Percentiles rank a stretch among this genome's conserved stretches.
These are phyloP conservation scores for Neodontobutis hainanensis DNA, from an alignment of 2,113 vertebrate species.

Conservation along the genomic window DNA sequence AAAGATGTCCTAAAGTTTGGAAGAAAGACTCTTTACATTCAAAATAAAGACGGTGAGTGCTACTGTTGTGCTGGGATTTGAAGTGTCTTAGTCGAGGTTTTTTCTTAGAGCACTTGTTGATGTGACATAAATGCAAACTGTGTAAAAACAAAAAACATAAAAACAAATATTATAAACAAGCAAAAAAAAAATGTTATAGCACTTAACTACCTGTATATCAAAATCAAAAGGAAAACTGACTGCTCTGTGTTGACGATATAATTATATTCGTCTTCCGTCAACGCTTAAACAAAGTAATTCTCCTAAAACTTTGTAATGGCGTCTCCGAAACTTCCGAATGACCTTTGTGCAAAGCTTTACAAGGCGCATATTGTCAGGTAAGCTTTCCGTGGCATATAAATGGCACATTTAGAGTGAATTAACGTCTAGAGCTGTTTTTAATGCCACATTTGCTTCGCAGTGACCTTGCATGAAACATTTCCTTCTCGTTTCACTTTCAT, in stretches of 20 bases:
- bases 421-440: constrained; percentile 78
- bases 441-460: constrained; percentile 75
- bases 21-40: too few relatives aligned
- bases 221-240: neutral
- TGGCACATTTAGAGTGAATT: constrained; percentile 74
- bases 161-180: too few relatives aligned
- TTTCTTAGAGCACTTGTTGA: too few relatives aligned
- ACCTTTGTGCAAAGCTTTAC: constrained; percentile 72
- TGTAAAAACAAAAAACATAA: too few relatives aligned
- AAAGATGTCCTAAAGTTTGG: too few relatives aligned
- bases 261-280: constrained; percentile 29
- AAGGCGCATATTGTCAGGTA: constrained; percentile 69
- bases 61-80: too few relatives aligned
- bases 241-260: neutral
- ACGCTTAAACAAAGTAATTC: constrained; percentile 25
- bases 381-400: constrained; percentile 71
- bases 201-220: too few relatives aligned
- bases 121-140: too few relatives aligned
- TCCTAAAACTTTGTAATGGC: constrained; percentile 59
- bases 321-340: constrained; percentile 66
- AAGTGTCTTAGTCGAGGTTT: too few relatives aligned
- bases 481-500: constrained; percentile 64
- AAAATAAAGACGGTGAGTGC: too few relatives aligned
- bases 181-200: too few relatives aligned
- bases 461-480: constrained; percentile 77